Evolutionary conservation across 2,797 vertebrate genomes (phyloP), one percentile per base, ranked within the genome.

Genomic region (Halcyon badia): DNA sequence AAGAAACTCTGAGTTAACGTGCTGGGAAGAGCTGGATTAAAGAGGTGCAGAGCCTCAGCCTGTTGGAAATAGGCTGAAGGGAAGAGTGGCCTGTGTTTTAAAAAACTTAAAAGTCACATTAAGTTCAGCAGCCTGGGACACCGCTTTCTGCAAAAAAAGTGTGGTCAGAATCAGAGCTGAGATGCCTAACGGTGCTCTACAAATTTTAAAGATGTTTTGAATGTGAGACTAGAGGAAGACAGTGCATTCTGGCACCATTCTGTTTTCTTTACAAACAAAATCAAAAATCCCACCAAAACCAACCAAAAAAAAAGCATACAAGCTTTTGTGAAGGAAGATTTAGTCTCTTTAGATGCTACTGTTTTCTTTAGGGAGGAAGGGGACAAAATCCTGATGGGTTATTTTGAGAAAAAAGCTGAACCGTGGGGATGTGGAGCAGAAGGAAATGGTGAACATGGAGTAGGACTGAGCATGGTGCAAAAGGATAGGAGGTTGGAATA

Each of bases 121-220:
- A 22, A 89, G 35, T 83, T 94, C 84, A 93, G 61, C 51, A 91
- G 88, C 35, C 41, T 10, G 20, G 52, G 48, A 85, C 14, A 15
- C 7, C 0, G 1, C 49, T 78, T 61, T 65, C 41, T 61, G 61
- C 37, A 78, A 61, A 69, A 44, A 51, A 75, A 37, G 6, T 4
- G 28, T 28, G 48, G 25, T 81, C 69, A 52, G 35, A 73, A 57
- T 57, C 54, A 57, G 64, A 87, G 62, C 58, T 51, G 83, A 78
- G 69, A 71, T 54, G 71, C 22, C 44, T 71, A n/a, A 31, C 2
- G 3, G 30, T 6, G 20, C 39, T 82, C 33, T 0, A 1, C n/a
- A 60, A 64, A 18, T 83, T 71, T 37, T 46, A 65, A 70, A 42
- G 41, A 9, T 5, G 1, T 22, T 90, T 88, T 81, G 35, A 48